A percentile compares a stretch with the other conserved stretches of the same genome.
These are phyloP conservation scores for Orchesella flavescens DNA, from an alignment of 2,888 invertebrate species.

Conservation along the genomic window DNA sequence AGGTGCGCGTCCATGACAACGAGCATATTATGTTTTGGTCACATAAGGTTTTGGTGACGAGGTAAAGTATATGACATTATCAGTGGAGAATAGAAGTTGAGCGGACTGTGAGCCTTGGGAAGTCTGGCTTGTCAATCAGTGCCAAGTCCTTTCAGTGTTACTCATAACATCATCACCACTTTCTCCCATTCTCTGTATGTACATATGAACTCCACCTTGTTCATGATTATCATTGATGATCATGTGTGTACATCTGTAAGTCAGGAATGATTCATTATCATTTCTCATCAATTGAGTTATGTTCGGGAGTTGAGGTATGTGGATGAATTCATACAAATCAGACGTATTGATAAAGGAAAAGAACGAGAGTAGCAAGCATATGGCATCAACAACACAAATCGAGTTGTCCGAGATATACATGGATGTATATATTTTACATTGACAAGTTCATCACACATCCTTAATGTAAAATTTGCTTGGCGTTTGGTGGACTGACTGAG, in stretches of 20 bases:
- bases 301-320: too few relatives aligned
- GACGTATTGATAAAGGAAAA: background rate
- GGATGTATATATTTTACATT: too few relatives aligned
- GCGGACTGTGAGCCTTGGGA: constrained; percentile 4
- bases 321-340: too few relatives aligned
- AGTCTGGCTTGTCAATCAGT: constrained; percentile 20
- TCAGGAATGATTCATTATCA: too few relatives aligned
- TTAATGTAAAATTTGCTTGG: background rate
- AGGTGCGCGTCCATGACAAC: too few relatives aligned
- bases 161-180: background rate
- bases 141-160: background rate
- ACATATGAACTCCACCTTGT: background rate
- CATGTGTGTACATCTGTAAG: too few relatives aligned
- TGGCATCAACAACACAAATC: background rate
- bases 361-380: background rate
- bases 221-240: too few relatives aligned
- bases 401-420: background rate
- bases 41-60: too few relatives aligned
- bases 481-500: constrained; percentile 23
- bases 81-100: background rate
- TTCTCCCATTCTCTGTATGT: background rate
- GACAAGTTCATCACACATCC: background rate
- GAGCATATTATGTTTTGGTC: too few relatives aligned
- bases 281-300: too few relatives aligned
- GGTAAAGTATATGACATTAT: background rate